Evolutionary conservation across 2,113 vertebrate genomes (phyloP), one percentile per base, ranked within the genome.

Genomic region (Heterotis niloticus): DNA sequence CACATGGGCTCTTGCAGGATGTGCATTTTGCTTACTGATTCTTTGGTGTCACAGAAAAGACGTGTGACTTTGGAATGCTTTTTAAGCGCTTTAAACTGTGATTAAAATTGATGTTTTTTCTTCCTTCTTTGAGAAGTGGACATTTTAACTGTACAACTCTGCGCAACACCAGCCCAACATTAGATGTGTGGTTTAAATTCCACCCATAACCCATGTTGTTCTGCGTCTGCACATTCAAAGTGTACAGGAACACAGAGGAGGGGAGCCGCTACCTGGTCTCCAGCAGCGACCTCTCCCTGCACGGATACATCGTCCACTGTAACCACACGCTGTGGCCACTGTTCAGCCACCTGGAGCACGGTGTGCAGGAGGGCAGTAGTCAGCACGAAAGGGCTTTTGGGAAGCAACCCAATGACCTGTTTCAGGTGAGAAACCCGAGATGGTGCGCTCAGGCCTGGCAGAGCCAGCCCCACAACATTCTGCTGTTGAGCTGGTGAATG

Each of bases 211-310:
- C 78, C 16, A 68, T 74, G 51, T 18, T 28, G 13, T 51, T 68
- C 44, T 66, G 56, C 13, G 14, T 51, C 71, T 44, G 66, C 34
- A 62, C 78, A 29, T 80, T 57, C 12, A 86, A 92, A 87, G 89
- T 80, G 29, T 99, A 96, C 77, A 86, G 90, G 72, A 98, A 96
- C 88, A 87, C 92, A 0, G 88, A 88, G 12, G 34, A 90, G 62
- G 86, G 94, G 0, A 78, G 82, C 10, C 82, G 54, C 0, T 93
- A 92, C 78, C 86, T 98, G 82, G 84, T 85, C 5, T 94, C 94
- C 0, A 89, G 91, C 10, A 83, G 91, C 18, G 85, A 88, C 20
- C 79, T 79, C 20, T 95, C 96, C 0, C 89, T 98, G 65, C 91
- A 91, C 12, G 87, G 85, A 18, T 90, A 93, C 78, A 84, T 95